These are phyloP conservation scores for Cephalopholis sonnerati DNA, from an alignment of 2,113 vertebrate species.

Conservation along the genomic window DNA sequence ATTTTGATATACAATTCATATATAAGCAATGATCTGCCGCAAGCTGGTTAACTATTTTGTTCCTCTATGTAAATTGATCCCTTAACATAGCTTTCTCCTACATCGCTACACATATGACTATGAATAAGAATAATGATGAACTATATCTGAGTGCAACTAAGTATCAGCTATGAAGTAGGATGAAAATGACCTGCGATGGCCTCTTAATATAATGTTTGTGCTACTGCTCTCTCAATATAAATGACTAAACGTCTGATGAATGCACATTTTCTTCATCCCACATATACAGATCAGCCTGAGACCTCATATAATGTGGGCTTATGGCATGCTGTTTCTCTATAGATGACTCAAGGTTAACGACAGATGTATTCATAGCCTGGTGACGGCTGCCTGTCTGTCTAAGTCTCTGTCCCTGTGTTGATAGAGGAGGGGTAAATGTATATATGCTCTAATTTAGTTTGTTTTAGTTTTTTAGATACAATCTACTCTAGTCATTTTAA, in stretches of 20 bases:
- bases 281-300: constrained; percentile 23
- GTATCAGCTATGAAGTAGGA: not conserved
- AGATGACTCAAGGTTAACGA: constrained; percentile 72
- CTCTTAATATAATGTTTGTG: constrained; percentile 41
- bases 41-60: constrained; percentile 3
- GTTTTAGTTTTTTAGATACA: constrained; percentile 20
- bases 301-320: constrained; percentile 44
- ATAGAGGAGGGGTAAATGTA: constrained; percentile 52
- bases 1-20: not conserved
- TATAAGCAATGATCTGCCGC: constrained; percentile 1
- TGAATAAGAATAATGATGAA: constrained; percentile 10
- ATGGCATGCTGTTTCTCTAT: constrained; percentile 62
- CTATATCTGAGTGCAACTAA: constrained; percentile 19
- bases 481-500: constrained; percentile 59
- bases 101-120: constrained; percentile 21
- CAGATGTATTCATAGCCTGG: constrained; percentile 61
- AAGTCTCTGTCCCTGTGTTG: constrained; percentile 28
- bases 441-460: constrained; percentile 59
- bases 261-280: constrained; percentile 19
- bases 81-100: constrained; percentile 1
- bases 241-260: constrained; percentile 33
- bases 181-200: constrained; percentile 31
- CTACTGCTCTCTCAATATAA: constrained; percentile 37
- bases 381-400: constrained; percentile 46
- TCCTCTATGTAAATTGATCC: constrained; percentile 29